Conservation (phyloP, 2,113 vertebrate genomes). For the Dromiciops gliroides region DNA sequence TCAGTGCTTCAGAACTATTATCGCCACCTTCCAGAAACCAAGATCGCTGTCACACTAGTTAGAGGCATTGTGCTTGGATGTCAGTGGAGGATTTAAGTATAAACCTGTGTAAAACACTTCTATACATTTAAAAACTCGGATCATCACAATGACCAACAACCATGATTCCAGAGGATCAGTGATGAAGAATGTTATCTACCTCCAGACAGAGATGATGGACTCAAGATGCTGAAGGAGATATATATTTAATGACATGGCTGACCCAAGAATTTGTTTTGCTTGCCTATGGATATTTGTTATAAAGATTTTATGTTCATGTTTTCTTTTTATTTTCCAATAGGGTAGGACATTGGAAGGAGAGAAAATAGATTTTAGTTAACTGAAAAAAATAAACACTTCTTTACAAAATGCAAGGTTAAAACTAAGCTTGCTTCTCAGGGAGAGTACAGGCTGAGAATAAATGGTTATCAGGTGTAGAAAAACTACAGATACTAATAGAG, state of each 20-base stretch:
- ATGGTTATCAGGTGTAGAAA: not conserved
- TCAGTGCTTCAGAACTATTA: not conserved
- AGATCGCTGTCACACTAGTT: not conserved
- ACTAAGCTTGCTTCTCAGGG: not conserved
- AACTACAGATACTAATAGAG: not conserved
- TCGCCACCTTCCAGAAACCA: not conserved
- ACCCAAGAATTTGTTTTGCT: not conserved
- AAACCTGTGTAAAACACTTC: not conserved
- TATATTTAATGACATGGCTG: not conserved
- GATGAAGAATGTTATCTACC: not conserved
- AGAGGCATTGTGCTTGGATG: not conserved
- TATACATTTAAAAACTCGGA: not conserved
- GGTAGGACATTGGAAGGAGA: not conserved
- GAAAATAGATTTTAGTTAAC: not conserved
- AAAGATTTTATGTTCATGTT: not conserved
- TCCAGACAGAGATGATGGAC: not conserved
- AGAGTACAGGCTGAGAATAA: not conserved
- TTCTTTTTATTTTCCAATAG: not conserved
- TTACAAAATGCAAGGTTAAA: not conserved
- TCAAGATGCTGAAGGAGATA: not conserved
- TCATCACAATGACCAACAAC: not conserved
- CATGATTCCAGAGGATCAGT: not conserved
- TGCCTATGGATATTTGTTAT: not conserved
- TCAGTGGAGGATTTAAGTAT: not conserved
- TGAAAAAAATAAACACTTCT: not conserved